Conservation (phyloP, 2,888 invertebrate species). For the Leucoma salicis region DNA sequence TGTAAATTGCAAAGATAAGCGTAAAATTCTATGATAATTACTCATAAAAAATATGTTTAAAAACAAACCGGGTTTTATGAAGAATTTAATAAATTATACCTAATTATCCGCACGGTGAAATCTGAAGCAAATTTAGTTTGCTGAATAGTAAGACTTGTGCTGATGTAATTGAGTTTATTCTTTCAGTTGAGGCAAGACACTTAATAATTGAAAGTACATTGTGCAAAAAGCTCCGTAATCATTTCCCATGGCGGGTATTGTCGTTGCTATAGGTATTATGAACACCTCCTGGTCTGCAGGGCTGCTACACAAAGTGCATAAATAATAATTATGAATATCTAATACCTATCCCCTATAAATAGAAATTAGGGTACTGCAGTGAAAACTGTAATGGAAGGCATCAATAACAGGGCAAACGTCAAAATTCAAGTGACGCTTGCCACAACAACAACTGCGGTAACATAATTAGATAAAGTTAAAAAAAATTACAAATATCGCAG, state of each 20-base stretch:
- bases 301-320: too few relatives aligned
- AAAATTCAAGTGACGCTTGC: too few relatives aligned
- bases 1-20: not conserved
- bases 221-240: constrained; percentile 36
- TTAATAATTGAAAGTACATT: constrained; percentile 31
- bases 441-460: too few relatives aligned
- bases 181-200: constrained; percentile 27
- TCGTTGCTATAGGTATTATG: constrained; percentile 24
- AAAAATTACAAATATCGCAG: too few relatives aligned
- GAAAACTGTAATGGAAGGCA: too few relatives aligned
- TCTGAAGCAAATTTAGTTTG: constrained; percentile 11
- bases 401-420: too few relatives aligned
- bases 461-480: too few relatives aligned
- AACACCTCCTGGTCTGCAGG: constrained; percentile 15
- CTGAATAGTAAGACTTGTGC: constrained; percentile 10
- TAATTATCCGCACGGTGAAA: constrained; percentile 33
- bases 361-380: too few relatives aligned
- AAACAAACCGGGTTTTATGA: not conserved
- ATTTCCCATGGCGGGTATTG: constrained; percentile 37
- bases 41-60: not conserved
- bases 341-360: too few relatives aligned
- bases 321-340: too few relatives aligned
- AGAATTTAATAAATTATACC: not conserved
- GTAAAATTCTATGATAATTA: not conserved
- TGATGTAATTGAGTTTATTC: constrained; percentile 14